Conservation (phyloP, 2,888 invertebrate species). For the Polydrusus tereticollis region DNA sequence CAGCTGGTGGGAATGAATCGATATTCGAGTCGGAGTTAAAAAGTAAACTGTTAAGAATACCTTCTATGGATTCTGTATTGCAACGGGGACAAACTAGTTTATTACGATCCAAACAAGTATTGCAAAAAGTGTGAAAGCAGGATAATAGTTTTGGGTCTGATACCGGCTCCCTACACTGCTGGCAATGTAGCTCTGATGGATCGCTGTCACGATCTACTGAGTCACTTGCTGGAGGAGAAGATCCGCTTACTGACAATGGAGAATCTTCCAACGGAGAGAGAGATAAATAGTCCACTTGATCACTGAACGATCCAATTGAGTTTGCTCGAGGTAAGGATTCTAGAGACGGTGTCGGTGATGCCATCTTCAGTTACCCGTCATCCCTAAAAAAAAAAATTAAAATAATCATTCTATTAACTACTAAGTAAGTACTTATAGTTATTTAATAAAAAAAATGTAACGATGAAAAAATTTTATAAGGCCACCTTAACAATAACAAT, state of each 20-base stretch:
- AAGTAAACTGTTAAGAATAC: slow-evolving; percentile 64
- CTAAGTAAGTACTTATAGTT: no score
- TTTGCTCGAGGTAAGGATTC: slow-evolving; percentile 93
- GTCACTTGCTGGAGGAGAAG: slow-evolving; percentile 88
- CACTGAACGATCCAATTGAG: slow-evolving; percentile 89
- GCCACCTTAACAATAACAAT: no score
- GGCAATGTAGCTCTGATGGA: slow-evolving; percentile 68
- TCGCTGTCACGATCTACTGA: slow-evolving; percentile 78
- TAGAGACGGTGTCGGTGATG: slow-evolving; percentile 92
- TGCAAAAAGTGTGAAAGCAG: slow-evolving; percentile 89
- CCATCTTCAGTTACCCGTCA: slow-evolving; percentile 93
- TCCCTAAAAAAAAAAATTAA: slow-evolving; percentile 80
- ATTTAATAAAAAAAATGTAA: no score
- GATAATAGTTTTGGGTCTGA: slow-evolving; percentile 81
- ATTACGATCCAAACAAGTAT: slow-evolving; percentile 80
- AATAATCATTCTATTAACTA: no score
- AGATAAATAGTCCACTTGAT: slow-evolving; percentile 83
- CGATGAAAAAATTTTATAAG: no score
- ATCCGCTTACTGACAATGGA: slow-evolving; percentile 87
- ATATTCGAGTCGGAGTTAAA: slow-evolving; percentile 63
- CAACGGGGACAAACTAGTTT: slow-evolving; percentile 83
- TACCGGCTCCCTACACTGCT: slow-evolving; percentile 82
- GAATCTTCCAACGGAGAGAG: slow-evolving; percentile 73
- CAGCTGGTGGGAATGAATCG: slow-evolving; percentile 43
- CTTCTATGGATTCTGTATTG: slow-evolving; percentile 68